Evolutionary conservation across 1,140 invertebrate species (phyloP).

Genomic region (Dendrolimus kikuchii): DNA sequence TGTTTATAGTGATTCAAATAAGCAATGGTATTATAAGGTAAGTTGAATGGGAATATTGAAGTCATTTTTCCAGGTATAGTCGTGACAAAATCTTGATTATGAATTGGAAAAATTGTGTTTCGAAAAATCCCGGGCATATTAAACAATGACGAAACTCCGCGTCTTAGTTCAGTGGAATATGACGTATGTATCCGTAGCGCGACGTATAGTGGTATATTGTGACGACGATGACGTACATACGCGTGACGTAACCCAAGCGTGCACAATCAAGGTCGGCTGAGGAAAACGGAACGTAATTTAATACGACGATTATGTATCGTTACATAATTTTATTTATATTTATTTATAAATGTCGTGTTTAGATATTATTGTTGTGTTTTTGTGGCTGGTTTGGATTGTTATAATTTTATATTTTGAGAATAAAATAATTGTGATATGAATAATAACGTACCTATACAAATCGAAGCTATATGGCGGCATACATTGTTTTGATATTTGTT

Average conservation of each 20-base stretch:
- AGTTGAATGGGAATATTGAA: too few relatives aligned
- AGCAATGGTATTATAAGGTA: too few relatives aligned
- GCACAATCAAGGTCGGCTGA: constrained; percentile 28
- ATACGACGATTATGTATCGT: constrained; percentile 29
- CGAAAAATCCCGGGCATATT: too few relatives aligned
- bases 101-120: too few relatives aligned
- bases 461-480: too few relatives aligned
- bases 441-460: too few relatives aligned
- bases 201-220: constrained; percentile 14
- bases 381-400: background rate
- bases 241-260: constrained; percentile 14
- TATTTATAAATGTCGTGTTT: constrained; percentile 9
- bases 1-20: too few relatives aligned
- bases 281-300: constrained; percentile 36
- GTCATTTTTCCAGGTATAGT: too few relatives aligned
- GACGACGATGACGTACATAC: constrained; percentile 19
- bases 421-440: too few relatives aligned
- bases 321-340: constrained; percentile 24
- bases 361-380: constrained; percentile 3
- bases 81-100: too few relatives aligned
- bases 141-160: background rate
- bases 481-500: too few relatives aligned
- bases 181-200: background rate
- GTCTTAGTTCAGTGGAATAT: constrained; percentile 19
- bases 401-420: too few relatives aligned